Evolutionary conservation across 2,797 vertebrate species (phyloP).

Genomic region (Alosa sapidissima): DNA sequence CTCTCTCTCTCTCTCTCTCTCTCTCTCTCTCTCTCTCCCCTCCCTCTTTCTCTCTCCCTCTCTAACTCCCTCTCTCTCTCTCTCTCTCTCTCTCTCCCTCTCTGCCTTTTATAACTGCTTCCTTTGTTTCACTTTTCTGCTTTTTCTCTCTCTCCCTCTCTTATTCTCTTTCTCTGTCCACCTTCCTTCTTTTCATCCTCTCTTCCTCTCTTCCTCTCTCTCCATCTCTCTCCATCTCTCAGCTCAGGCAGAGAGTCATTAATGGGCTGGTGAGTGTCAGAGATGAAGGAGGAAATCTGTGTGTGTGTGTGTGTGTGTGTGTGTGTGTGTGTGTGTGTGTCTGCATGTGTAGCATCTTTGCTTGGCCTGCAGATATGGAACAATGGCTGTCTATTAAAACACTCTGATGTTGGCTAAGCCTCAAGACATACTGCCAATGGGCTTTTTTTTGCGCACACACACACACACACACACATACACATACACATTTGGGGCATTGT

Average conservation of each 20-base stretch:
- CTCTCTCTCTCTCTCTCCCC: not conserved
- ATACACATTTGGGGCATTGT: no score
- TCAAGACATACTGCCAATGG: not conserved
- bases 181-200: no score
- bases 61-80: not conserved
- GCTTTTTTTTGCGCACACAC: not conserved
- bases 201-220: no score
- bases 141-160: no score
- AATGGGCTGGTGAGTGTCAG: not conserved
- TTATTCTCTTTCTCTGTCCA: no score
- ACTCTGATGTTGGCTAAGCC: not conserved
- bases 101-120: no score
- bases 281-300: not conserved
- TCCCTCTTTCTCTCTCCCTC: no score
- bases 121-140: no score
- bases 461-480: no score
- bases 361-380: not conserved
- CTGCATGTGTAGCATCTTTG: not conserved
- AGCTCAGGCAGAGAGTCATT: not conserved
- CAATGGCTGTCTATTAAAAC: not conserved
- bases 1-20: constrained; percentile 38
- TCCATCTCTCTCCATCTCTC: no score
- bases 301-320: not conserved
- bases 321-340: not conserved
- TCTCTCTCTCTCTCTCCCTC: not conserved